Evolutionary conservation across 1,140 invertebrate genomes (phyloP).

Genomic region (Hylaeus volcanicus): DNA sequence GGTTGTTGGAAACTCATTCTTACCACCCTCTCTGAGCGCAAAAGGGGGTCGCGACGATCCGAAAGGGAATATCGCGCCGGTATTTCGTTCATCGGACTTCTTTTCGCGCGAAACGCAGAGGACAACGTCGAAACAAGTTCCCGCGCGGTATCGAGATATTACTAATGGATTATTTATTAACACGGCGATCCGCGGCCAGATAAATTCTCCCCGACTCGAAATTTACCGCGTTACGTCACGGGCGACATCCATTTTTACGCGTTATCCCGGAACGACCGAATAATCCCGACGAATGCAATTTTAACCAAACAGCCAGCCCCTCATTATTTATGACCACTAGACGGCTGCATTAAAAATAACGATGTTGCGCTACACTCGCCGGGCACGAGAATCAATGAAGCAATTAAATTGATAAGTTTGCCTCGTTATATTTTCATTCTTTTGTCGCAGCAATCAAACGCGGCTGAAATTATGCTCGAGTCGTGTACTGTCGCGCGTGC

Average conservation of each 20-base stretch:
- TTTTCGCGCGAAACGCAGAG: neutral
- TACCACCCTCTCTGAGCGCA: no score
- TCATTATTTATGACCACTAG: conserved; percentile 50
- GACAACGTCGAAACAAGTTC: neutral
- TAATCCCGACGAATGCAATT: conserved; percentile 39
- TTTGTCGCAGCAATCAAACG: conserved; percentile 32
- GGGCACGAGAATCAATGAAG: conserved; percentile 42
- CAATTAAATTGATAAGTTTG: conserved; percentile 51
- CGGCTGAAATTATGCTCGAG: conserved; percentile 11
- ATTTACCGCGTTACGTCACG: conserved; percentile 14
- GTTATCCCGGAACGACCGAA: conserved; percentile 11
- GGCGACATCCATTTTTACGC: conserved; percentile 28
- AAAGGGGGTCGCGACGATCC: no score
- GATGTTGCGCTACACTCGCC: conserved; percentile 27
- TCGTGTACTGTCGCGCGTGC: neutral
- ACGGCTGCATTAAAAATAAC: conserved; percentile 44
- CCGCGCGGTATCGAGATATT: neutral
- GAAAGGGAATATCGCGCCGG: no score
- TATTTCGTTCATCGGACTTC: no score
- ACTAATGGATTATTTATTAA: conserved; percentile 18
- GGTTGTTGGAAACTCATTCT: no score
- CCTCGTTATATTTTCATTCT: conserved; percentile 42
- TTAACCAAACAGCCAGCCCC: conserved; percentile 38
- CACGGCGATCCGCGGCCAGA: neutral
- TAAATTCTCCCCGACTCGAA: conserved; percentile 4